These are phyloP conservation scores for Anhinga rufa DNA, from an alignment of 2,113 vertebrate genomes.

Conservation along the genomic window DNA sequence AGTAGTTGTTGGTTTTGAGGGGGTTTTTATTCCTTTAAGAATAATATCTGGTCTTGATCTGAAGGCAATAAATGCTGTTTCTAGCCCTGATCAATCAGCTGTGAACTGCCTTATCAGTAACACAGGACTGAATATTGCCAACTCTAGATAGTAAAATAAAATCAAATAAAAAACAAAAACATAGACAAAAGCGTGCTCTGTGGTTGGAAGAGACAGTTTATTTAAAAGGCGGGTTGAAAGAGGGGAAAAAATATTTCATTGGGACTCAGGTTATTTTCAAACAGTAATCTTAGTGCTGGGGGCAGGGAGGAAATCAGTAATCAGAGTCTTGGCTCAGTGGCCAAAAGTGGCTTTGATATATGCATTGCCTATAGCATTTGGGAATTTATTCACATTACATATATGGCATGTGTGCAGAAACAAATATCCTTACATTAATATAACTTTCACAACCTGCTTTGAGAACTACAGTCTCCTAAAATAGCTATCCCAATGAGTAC, in stretches of 20 bases:
- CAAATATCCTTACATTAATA: background rate
- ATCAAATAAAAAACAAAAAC: background rate
- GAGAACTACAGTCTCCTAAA: background rate
- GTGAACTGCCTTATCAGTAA: background rate
- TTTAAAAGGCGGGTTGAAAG: background rate
- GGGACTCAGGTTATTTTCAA: background rate
- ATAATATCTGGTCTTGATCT: background rate
- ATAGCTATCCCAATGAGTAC: background rate
- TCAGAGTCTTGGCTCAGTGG: background rate
- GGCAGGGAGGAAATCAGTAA: background rate
- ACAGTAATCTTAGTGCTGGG: background rate
- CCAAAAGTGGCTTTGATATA: background rate
- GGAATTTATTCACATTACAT: background rate
- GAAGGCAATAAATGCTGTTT: background rate
- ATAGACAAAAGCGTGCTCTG: background rate
- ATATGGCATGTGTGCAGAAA: background rate
- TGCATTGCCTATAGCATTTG: background rate
- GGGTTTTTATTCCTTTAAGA: background rate
- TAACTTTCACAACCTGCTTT: background rate
- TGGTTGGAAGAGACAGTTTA: background rate
- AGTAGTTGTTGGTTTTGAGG: background rate
- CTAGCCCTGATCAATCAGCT: background rate
- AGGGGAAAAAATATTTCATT: background rate
- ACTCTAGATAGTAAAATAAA: background rate
- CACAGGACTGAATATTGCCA: background rate